Percentiles rank a stretch among this genome's conserved stretches.
phyloP scores from a whole-genome alignment of 2,888 invertebrate genomes.

The Spilarctia lutea region DNA sequence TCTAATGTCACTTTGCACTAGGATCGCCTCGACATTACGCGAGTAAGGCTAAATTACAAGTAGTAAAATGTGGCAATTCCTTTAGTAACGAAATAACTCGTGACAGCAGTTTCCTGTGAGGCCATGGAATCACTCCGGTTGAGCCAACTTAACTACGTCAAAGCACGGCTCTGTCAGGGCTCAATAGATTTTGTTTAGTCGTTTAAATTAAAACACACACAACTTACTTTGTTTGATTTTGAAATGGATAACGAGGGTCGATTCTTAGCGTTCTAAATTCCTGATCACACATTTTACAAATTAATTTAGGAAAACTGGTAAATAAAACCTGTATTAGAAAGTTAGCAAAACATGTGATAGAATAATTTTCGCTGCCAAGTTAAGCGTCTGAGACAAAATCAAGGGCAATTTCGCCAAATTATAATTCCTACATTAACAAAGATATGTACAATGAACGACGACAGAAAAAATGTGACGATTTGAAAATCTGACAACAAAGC shows the following conservation, averaged over 20 bases:
- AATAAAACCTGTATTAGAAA: background rate
- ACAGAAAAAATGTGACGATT: background rate
- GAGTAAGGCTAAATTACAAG: no score
- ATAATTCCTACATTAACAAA: background rate
- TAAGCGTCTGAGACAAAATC: background rate
- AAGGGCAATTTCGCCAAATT: background rate
- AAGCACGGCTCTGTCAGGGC: no score
- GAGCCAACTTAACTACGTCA: no score
- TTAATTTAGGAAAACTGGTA: background rate
- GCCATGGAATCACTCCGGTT: no score
- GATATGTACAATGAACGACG: background rate
- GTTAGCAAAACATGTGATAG: background rate
- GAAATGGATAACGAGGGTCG: conserved; percentile 78
- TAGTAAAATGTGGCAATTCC: no score
- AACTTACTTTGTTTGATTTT: conserved; percentile 77
- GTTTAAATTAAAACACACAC: background rate
- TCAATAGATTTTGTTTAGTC: background rate
- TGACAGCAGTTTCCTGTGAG: no score
- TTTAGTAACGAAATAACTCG: no score
- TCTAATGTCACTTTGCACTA: no score
- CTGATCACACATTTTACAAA: conserved; percentile 72
- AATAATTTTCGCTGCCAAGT: background rate
- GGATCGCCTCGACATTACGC: no score
- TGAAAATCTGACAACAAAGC: background rate
- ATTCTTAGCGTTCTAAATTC: conserved; percentile 77